These are phyloP conservation scores for Semotilus atromaculatus DNA, from an alignment of 2,797 vertebrate species.

Conservation along the genomic window DNA sequence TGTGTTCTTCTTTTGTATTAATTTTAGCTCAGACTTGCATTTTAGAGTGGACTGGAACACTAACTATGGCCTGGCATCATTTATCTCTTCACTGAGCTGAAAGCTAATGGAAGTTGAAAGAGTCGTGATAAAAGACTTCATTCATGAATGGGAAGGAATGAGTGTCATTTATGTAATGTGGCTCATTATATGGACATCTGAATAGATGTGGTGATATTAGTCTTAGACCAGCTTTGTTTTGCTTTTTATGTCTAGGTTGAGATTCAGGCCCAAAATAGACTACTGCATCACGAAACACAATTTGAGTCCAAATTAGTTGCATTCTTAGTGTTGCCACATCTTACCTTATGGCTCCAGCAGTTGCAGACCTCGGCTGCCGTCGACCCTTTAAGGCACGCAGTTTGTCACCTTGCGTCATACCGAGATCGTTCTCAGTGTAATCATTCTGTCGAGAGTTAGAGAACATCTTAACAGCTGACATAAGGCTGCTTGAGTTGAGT, in stretches of 20 bases:
- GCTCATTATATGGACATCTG: slow-evolving; percentile 21
- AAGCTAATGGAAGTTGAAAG: slow-evolving; percentile 53
- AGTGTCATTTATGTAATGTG: slow-evolving; percentile 35
- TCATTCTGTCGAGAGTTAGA: slow-evolving; percentile 73
- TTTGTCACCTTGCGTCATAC: slow-evolving; percentile 93
- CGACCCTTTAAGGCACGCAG: slow-evolving; percentile 93
- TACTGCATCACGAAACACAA: background rate
- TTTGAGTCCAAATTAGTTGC: background rate
- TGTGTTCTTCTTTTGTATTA: slow-evolving; percentile 43
- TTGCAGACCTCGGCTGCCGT: slow-evolving; percentile 80
- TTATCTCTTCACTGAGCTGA: slow-evolving; percentile 51
- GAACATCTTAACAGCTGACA: slow-evolving; percentile 7
- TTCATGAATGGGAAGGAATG: slow-evolving; percentile 28
- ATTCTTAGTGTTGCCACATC: background rate
- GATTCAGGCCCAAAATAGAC: background rate
- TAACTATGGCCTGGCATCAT: background rate
- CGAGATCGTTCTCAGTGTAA: slow-evolving; percentile 72
- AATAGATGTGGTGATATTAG: background rate
- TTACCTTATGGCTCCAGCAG: slow-evolving; percentile 83
- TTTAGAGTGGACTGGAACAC: slow-evolving; percentile 22
- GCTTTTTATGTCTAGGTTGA: background rate
- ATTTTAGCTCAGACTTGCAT: slow-evolving; percentile 48
- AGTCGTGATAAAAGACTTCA: slow-evolving; percentile 48
- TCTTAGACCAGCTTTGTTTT: background rate
- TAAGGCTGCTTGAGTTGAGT: background rate